phyloP scores from a whole-genome alignment of 2,888 invertebrate genomes.

The Hyles lineata region DNA sequence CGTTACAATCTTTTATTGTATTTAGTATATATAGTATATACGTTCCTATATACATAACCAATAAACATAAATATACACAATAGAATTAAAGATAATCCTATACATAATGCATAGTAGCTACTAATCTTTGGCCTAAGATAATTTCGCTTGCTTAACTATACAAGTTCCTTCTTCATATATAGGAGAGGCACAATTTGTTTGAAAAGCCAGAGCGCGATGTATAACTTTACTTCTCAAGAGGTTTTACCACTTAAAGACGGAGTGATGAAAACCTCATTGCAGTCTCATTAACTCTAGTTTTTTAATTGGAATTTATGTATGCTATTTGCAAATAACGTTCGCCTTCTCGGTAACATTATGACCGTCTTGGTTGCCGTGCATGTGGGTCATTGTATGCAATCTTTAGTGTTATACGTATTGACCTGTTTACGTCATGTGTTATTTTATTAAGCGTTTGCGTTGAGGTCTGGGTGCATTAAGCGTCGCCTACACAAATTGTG shows the following conservation, averaged over 20 bases:
- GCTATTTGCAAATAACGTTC: not conserved
- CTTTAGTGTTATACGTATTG: not conserved
- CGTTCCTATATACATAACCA: too few species aligned
- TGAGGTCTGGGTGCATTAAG: not conserved
- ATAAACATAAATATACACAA: too few species aligned
- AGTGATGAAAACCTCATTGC: not conserved
- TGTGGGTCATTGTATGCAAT: constrained; percentile 6
- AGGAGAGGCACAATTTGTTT: too few species aligned
- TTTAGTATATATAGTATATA: too few species aligned
- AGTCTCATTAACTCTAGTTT: not conserved
- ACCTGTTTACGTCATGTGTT: not conserved
- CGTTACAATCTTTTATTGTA: too few species aligned
- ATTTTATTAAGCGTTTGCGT: not conserved
- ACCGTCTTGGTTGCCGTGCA: not conserved
- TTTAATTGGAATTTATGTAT: constrained; percentile 6
- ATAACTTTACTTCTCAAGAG: not conserved
- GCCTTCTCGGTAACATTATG: not conserved
- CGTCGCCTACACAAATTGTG: not conserved
- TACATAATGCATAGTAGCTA: too few species aligned
- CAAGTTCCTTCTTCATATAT: too few species aligned
- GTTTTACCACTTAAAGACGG: not conserved
- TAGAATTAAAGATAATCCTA: too few species aligned
- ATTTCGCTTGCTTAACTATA: too few species aligned
- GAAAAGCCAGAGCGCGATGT: too few species aligned
- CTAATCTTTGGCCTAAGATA: too few species aligned